Evolutionary conservation across 1,140 invertebrate species (phyloP), one percentile per base, ranked within the genome.

Genomic region (Vanessa atalanta): DNA sequence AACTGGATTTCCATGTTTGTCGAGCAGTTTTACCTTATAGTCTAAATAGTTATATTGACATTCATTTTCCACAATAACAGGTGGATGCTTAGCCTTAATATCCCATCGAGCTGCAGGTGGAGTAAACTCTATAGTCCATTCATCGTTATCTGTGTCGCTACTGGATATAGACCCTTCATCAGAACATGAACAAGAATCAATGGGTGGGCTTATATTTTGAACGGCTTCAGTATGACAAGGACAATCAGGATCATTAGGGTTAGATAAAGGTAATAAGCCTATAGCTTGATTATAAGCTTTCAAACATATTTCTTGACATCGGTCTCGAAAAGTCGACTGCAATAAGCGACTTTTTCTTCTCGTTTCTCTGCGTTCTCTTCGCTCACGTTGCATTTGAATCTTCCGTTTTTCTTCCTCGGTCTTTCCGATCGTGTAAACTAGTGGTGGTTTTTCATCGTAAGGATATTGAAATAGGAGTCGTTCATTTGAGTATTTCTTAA

Each of bases 261-360:
- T 86, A 14, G 88, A 86, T 37, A 88, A 72, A 11, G 91, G 89
- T 16, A 89, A 61, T 15, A 93, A 23, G 0, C 91, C 91, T 63
- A 93, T 91, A 12, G 91, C 88, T 81, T 92, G 89, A 79, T 92
- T 91, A 51, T 91, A 92, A 13, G 89, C 88, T 80, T 92, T 92
- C 48, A 92, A 80, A 77, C 90, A 92, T 71, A 92, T 92, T 70
- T 92, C 90, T 79, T 90, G 88, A 73, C 90, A 92, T 74, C 82
- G 86, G 51, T 92, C 88, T 65, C 85, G 82, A 65, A 92, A 91
- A 37, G 87, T 89, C 20, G 90, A 91, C 72, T 92, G 90, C 13
- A 92, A 65, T 11, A 91, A 76, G 26, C 86, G 75, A 71, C 86
- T 83, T 74, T 90, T 93, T 72, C 90, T 81, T 82, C 88, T 86